A percentile compares a stretch with the other conserved stretches of the same genome.
These are phyloP conservation scores for Clarias gariepinus DNA, from an alignment of 2,113 vertebrate genomes.

Conservation along the genomic window DNA sequence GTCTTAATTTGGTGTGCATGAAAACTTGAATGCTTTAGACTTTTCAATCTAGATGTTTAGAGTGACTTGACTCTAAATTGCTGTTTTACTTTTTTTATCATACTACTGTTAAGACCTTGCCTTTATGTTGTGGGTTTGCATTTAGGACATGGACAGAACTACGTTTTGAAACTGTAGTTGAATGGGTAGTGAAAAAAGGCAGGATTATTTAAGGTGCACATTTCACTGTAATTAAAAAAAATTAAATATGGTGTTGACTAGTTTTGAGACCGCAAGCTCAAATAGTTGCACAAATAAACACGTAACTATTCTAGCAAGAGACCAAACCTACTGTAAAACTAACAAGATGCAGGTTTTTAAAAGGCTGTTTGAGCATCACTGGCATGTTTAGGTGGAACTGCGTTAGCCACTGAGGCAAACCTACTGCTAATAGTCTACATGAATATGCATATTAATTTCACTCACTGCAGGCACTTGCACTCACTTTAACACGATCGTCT, in stretches of 20 bases:
- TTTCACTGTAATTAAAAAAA: slow-evolving; percentile 68
- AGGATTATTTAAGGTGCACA: slow-evolving; percentile 72
- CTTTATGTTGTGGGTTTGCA: slow-evolving; percentile 73
- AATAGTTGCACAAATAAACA: slow-evolving; percentile 48
- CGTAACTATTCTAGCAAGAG: slow-evolving; percentile 46
- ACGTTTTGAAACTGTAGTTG: slow-evolving; percentile 68
- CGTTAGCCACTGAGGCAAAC: neutral
- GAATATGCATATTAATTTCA: slow-evolving; percentile 42
- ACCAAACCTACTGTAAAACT: slow-evolving; percentile 47
- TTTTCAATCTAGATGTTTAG: slow-evolving; percentile 70
- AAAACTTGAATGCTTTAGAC: slow-evolving; percentile 77
- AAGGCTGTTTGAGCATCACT: slow-evolving; percentile 29
- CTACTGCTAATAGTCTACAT: neutral
- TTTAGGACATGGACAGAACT: slow-evolving; percentile 66
- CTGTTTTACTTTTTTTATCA: slow-evolving; percentile 58
- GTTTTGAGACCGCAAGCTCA: slow-evolving; percentile 71
- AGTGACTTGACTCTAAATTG: slow-evolving; percentile 70
- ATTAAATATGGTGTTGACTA: slow-evolving; percentile 74
- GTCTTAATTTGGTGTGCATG: slow-evolving; percentile 70
- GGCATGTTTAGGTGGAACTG: slow-evolving; percentile 20
- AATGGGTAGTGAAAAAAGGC: slow-evolving; percentile 63
- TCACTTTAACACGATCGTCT: slow-evolving; percentile 29
- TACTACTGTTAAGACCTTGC: slow-evolving; percentile 73
- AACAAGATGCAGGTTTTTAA: slow-evolving; percentile 39
- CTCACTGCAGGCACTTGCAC: slow-evolving; percentile 30